phyloP scores from a whole-genome alignment of 2,113 vertebrate genomes.

The Rhynchomys soricoides region DNA sequence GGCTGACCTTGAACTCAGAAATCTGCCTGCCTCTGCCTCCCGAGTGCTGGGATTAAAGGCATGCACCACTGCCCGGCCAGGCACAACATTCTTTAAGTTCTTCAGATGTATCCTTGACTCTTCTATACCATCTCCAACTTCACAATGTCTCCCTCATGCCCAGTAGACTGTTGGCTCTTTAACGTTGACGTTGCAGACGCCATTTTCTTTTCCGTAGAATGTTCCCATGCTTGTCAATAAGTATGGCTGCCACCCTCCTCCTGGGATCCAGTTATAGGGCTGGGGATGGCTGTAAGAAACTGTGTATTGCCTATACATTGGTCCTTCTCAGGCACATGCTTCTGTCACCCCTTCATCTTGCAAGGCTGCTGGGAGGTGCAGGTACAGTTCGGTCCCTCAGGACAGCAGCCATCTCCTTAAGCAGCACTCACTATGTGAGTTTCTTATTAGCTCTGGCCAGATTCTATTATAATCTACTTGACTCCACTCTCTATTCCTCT shows the following conservation, averaged over 20 bases:
- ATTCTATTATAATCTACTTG: background rate
- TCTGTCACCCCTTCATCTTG: background rate
- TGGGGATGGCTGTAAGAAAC: background rate
- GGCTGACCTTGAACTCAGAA: too few species aligned
- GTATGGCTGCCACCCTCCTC: background rate
- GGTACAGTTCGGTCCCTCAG: background rate
- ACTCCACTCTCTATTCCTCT: accelerated
- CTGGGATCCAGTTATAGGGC: background rate
- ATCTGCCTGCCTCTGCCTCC: too few species aligned
- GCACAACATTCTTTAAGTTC: background rate
- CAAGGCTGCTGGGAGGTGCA: background rate
- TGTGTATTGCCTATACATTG: background rate
- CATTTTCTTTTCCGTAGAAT: background rate
- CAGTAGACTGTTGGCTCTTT: background rate
- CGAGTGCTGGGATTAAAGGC: too few species aligned
- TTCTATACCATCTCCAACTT: background rate
- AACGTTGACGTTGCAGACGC: background rate
- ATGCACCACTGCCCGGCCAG: too few species aligned
- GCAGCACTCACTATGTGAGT: background rate
- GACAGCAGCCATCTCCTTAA: background rate
- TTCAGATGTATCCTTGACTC: background rate
- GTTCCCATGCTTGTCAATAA: background rate
- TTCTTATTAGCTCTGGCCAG: background rate
- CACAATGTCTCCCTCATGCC: background rate
- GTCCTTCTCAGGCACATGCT: background rate